A percentile compares a stretch with the other conserved stretches of the same genome.
phyloP scores from a whole-genome alignment of 2,797 vertebrate genomes.

The Liparis tanakae region DNA sequence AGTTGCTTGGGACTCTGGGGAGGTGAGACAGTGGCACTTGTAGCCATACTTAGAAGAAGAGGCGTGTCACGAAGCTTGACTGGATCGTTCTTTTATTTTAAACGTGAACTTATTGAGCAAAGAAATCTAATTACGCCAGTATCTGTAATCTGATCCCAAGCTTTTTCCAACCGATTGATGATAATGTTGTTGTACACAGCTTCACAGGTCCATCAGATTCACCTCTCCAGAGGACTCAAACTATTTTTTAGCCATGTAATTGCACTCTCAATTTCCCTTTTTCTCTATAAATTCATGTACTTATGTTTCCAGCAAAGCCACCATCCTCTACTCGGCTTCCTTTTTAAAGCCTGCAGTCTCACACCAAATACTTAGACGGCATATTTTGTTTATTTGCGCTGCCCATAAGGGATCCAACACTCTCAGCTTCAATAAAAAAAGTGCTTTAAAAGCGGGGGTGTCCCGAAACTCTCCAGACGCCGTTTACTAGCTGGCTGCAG shows the following conservation, averaged over 20 bases:
- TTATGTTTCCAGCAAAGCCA: not conserved
- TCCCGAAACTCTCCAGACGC: not conserved
- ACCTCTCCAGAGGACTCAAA: not conserved
- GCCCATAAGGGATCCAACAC: not conserved
- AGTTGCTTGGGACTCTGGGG: slow-evolving; percentile 33
- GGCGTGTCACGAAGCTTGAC: not conserved
- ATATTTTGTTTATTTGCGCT: not conserved
- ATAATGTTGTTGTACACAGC: not conserved
- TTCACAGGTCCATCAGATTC: not conserved
- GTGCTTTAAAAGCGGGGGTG: not conserved
- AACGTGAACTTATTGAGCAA: not conserved
- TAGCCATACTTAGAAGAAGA: slow-evolving; percentile 15
- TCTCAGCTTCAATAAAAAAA: not conserved
- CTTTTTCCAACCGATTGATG: not conserved
- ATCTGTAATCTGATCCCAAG: not conserved
- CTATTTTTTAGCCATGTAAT: not conserved
- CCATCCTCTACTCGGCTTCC: not conserved
- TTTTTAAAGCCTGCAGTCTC: not conserved
- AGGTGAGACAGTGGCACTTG: not conserved
- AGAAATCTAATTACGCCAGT: not conserved
- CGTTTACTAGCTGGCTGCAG: not conserved
- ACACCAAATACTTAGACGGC: not conserved
- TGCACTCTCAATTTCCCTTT: not conserved
- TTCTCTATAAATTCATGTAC: not conserved
- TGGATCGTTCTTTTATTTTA: not conserved